These are phyloP conservation scores for Cassiopea xamachana DNA, from an alignment of 30 jellyfish, hydroid and myxozoan species.

Conservation along the genomic window DNA sequence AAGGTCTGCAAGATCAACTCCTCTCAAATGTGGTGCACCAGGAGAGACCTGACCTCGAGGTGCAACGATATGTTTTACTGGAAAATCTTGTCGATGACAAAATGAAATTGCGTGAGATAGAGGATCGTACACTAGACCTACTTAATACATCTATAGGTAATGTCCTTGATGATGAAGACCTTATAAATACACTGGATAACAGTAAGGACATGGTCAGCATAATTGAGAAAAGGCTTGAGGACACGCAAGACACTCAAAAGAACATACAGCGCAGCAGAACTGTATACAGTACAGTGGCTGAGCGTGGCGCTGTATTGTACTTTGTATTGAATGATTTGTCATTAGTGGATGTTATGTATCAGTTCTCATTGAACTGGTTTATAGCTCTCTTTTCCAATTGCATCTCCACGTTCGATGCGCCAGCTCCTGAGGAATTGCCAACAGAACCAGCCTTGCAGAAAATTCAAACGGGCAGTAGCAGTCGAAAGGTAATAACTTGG, in stretches of 20 bases:
- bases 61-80: conserved; percentile 69
- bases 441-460: not conserved
- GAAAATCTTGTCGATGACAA: conserved; percentile 70
- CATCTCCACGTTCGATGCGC: conserved; percentile 36
- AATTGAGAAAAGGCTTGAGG: conserved; percentile 60
- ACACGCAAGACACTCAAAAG: conserved; percentile 71
- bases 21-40: conserved; percentile 83
- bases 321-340: conserved; percentile 78
- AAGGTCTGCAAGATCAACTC: conserved; percentile 86
- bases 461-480: conserved; percentile 4
- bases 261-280: conserved; percentile 60
- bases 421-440: conserved; percentile 9
- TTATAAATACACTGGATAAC: conserved; percentile 79
- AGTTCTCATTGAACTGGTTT: conserved; percentile 91
- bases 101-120: conserved; percentile 70
- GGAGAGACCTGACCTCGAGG: conserved; percentile 87
- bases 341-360: conserved; percentile 82
- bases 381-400: conserved; percentile 66
- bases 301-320: conserved; percentile 85
- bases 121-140: conserved; percentile 79
- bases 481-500: not conserved
- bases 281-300: conserved; percentile 84
- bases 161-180: conserved; percentile 86
- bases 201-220: conserved; percentile 75
- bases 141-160: conserved; percentile 79